Percentiles rank a stretch among this genome's conserved stretches.
Evolutionary conservation across 2,888 invertebrate species (phyloP).

Genomic region (Odontomyia ornata): DNA sequence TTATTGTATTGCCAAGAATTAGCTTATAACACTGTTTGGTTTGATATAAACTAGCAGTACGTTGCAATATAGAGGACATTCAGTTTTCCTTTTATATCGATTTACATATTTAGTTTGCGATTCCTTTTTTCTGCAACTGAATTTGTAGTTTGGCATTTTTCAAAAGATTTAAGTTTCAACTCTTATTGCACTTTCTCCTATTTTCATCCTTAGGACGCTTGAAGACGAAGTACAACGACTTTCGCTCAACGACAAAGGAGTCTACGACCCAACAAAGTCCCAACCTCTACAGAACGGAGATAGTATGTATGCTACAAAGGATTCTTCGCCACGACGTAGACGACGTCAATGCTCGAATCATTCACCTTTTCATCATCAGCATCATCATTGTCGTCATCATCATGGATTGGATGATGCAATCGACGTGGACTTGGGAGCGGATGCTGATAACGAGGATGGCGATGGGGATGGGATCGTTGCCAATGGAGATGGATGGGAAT

Average conservation of each 20-base stretch:
- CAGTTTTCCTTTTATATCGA: too few species aligned
- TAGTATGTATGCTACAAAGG: not conserved
- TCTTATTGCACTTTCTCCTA: too few species aligned
- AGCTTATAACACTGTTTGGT: too few species aligned
- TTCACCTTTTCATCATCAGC: conserved; percentile 30
- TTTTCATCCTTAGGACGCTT: conserved; percentile 46
- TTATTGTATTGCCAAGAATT: too few species aligned
- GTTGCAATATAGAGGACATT: too few species aligned
- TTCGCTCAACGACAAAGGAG: conserved; percentile 54
- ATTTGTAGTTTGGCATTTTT: too few species aligned
- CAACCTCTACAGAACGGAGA: not conserved
- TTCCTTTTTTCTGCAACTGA: too few species aligned
- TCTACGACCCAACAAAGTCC: conserved; percentile 28
- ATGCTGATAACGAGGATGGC: conserved; percentile 42
- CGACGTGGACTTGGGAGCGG: conserved; percentile 16
- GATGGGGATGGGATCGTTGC: conserved; percentile 3
- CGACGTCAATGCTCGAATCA: conserved; percentile 37
- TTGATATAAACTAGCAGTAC: too few species aligned
- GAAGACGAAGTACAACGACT: conserved; percentile 55
- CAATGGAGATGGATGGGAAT: conserved; percentile 7
- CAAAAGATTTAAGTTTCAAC: too few species aligned
- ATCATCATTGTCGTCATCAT: conserved; percentile 25
- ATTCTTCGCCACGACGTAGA: conserved; percentile 25
- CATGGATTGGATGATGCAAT: conserved; percentile 27
- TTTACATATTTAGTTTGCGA: too few species aligned